A percentile compares a stretch with the other conserved stretches of the same genome.
These are phyloP conservation scores for Rhadina sibilatrix DNA, from an alignment of 2,113 vertebrate species.

Conservation along the genomic window DNA sequence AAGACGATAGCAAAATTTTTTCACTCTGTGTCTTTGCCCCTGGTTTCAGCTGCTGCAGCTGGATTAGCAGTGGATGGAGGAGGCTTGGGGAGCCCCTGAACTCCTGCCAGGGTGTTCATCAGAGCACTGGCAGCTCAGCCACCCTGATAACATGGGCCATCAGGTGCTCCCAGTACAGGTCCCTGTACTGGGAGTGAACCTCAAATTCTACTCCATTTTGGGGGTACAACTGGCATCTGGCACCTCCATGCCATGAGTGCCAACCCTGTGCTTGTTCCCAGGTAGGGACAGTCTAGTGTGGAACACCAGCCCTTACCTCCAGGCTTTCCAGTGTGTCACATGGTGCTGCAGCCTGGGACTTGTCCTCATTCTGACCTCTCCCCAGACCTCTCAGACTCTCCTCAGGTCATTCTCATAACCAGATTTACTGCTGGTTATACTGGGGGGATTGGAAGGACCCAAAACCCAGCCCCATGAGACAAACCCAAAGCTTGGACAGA, in stretches of 20 bases:
- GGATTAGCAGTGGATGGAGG: neutral
- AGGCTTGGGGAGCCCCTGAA: neutral
- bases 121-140: neutral
- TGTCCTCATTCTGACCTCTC: neutral
- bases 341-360: neutral
- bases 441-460: neutral
- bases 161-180: neutral
- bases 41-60: neutral
- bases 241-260: accelerated
- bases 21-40: neutral
- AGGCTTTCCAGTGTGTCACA: neutral
- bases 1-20: neutral
- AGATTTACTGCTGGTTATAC: neutral
- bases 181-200: neutral
- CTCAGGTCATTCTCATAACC: neutral
- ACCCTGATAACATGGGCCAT: neutral
- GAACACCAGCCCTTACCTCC: neutral
- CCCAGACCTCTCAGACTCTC: neutral
- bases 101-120: neutral
- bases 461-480: neutral
- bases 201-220: neutral
- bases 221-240: neutral
- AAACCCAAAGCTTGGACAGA: neutral
- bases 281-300: neutral
- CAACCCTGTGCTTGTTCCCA: neutral